Evolutionary conservation across 2,888 invertebrate species (phyloP), one percentile per base, ranked within the genome.

Genomic region (Lasioglossum pauxillum): DNA sequence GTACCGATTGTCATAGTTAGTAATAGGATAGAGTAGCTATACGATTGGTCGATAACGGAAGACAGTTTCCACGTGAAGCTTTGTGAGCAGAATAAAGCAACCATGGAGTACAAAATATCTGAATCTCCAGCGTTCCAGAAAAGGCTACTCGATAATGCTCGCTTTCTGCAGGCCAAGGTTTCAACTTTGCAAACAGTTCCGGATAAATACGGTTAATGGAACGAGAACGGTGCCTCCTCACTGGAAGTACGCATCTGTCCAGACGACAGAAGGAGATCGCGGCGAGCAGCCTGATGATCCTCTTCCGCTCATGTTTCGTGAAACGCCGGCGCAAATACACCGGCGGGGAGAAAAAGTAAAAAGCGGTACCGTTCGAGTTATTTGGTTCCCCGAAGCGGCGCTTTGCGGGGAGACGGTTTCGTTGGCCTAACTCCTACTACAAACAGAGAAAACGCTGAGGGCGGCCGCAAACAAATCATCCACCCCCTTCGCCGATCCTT

Each of bases 371-470:
- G 85, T 86, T 77, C 78, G 74, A 49, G 46, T 75, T 69, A 35
- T 67, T 82, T 75, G 64, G 77, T 84, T 84, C 60, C 38, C 23
- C 73, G 82, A 71, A 80, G 78, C 90, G 90, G 89, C 87, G 82
- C 85, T 91, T 92, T 88, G 89, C 89, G 84, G 77, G 80, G 53
- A 53, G 64, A 79, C 46, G 38, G 16, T 69, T 81, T 75, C 90
- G 89, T 88, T 86, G 90, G 90, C 91, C 92, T 94, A 94, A 94
- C 93, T 92, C 91, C 84, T 91, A 93, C 88, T 92, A 91, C 93
- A 94, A 94, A 94, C 92, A 93, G 78, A 84, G 89, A 84, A 90
- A 86, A 87, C 87, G 78, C 85, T 83, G 87, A 90, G 90, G 91
- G 90, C 90, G 91, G 91, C 85, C 88, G 92, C 93, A 93, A 93